phyloP scores from a whole-genome alignment of 2,888 invertebrate genomes.

The Drosophila subquinaria region DNA sequence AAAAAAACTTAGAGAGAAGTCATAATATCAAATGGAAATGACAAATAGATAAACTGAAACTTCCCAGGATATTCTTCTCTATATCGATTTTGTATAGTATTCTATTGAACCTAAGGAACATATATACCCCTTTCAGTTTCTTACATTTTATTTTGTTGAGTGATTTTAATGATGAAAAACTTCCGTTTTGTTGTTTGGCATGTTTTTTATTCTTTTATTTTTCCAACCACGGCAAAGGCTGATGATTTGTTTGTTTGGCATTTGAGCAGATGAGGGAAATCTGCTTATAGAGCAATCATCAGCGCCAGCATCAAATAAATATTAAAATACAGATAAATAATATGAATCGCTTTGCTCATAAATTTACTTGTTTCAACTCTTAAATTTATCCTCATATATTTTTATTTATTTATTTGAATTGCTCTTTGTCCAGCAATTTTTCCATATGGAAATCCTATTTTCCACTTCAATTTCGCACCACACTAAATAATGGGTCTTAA shows the following conservation, averaged over 20 bases:
- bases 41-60: background rate
- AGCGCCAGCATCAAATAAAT: conserved; percentile 44
- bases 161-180: conserved; percentile 67
- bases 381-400: conserved; percentile 16
- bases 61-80: background rate
- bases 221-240: conserved; percentile 4
- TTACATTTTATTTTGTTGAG: conserved; percentile 22
- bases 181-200: conserved; percentile 50
- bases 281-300: conserved; percentile 7
- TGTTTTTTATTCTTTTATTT: conserved; percentile 15
- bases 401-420: conserved; percentile 37
- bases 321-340: conserved; percentile 58
- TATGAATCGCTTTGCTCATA: conserved; percentile 35
- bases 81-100: background rate
- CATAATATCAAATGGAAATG: no score
- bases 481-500: conserved; percentile 1
- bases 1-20: background rate
- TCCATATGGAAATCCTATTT: conserved; percentile 20
- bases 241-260: conserved; percentile 64
- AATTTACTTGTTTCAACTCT: conserved; percentile 18
- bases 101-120: background rate
- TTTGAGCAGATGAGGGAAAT: conserved; percentile 25
- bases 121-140: background rate
- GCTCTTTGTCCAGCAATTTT: conserved; percentile 18
- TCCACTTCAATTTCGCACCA: conserved; percentile 7